Percentiles rank a stretch among this genome's conserved stretches.
These are phyloP conservation scores for Poecilia latipinna DNA, from an alignment of 2,113 vertebrate genomes.

Conservation along the genomic window DNA sequence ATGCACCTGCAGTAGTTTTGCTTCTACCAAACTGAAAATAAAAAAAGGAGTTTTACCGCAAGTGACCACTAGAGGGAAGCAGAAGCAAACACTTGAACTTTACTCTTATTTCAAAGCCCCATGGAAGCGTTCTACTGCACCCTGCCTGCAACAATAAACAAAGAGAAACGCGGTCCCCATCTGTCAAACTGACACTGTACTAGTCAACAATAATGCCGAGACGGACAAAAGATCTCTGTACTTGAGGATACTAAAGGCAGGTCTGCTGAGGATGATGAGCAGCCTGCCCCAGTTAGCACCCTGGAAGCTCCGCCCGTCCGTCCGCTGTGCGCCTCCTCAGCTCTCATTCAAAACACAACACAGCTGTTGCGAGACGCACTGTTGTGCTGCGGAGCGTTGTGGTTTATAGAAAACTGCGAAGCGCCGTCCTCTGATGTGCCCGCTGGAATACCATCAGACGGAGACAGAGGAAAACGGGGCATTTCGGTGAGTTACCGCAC, in stretches of 20 bases:
- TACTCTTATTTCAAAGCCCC: conserved; percentile 17
- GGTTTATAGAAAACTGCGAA: conserved; percentile 33
- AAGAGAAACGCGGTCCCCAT: neutral
- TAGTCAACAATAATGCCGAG: neutral
- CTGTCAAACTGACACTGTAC: neutral
- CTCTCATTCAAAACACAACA: conserved; percentile 79
- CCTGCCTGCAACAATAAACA: neutral
- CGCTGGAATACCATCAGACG: conserved; percentile 39
- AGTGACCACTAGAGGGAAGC: conserved; percentile 59
- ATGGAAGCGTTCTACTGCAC: neutral
- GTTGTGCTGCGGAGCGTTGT: conserved; percentile 39
- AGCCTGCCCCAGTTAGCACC: conserved; percentile 11
- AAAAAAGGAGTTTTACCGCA: neutral
- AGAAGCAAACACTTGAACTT: conserved; percentile 34
- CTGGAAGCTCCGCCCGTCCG: conserved; percentile 60
- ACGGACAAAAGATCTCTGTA: too few species aligned
- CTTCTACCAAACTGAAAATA: too few species aligned
- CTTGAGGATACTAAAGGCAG: neutral
- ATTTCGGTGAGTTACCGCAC: conserved; percentile 46
- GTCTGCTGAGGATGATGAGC: conserved; percentile 13
- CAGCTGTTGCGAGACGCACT: conserved; percentile 72
- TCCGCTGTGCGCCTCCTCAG: conserved; percentile 37
- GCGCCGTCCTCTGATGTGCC: conserved; percentile 34
- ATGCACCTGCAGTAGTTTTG: too few species aligned
- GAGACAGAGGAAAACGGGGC: conserved; percentile 18